Percentiles rank a stretch among this genome's conserved stretches.
Conservation (phyloP, 2,113 vertebrate species). For the Empidonax traillii region DNA sequence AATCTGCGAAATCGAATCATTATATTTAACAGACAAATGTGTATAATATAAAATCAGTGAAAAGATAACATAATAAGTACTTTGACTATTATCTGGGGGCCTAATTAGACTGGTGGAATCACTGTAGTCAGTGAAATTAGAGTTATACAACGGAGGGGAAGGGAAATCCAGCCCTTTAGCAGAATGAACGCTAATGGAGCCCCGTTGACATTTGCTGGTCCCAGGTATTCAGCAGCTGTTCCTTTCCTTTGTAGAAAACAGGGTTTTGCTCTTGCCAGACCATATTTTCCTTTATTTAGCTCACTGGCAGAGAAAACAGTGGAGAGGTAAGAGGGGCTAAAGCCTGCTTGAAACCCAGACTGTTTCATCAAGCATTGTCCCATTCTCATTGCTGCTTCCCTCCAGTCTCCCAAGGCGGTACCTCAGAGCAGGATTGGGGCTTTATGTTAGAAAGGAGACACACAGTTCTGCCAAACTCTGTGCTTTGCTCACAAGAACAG, state of each 20-base stretch:
- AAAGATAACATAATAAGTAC: constrained; percentile 64
- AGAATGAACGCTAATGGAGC: neutral
- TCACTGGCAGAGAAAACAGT: neutral
- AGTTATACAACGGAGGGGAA: constrained; percentile 32
- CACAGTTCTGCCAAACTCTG: neutral
- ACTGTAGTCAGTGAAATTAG: constrained; percentile 49
- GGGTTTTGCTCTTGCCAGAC: neutral
- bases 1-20: constrained; percentile 30
- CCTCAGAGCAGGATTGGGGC: neutral
- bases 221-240: constrained; percentile 37
- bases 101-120: constrained; percentile 56
- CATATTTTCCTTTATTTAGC: neutral
- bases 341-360: neutral
- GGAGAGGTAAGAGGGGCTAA: neutral
- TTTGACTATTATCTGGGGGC: constrained; percentile 59
- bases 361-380: neutral
- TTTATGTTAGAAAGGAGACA: neutral
- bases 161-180: constrained; percentile 28
- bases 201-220: constrained; percentile 44
- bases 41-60: constrained; percentile 59
- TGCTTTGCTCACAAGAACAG: neutral
- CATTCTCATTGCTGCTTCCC: neutral
- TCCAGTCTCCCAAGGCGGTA: neutral
- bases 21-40: constrained; percentile 55
- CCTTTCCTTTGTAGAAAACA: neutral